Evolutionary conservation across 2,113 vertebrate genomes (phyloP), one percentile per base, ranked within the genome.

Genomic region (Hydrolagus affinis): DNA sequence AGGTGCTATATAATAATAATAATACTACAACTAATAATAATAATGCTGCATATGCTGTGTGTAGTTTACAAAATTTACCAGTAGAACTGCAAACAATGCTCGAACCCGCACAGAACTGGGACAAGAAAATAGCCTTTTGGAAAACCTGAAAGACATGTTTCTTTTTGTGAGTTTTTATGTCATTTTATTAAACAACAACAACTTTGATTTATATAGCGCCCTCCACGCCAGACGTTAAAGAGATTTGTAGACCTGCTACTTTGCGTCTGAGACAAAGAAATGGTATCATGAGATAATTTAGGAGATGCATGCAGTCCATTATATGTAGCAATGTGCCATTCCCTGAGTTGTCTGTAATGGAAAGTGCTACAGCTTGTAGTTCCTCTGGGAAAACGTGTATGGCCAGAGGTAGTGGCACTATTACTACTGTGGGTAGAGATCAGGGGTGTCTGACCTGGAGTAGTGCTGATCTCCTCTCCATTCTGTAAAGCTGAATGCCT

Each of bases 141-240:
- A 94, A 98, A 99, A 99, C 95, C 97, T 98, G 97, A 99, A 98
- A 95, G 97, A 99, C 97, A 99, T 98, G 96, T 99, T 99, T 99
- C 98, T 98, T 91, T 96, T 94, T 0, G 96, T 99, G 32, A 99
- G 96, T 86, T 98, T 98, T 62, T 96, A 98, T 88, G 97, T 99
- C 85, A 99, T 93, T 88, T 98, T 98, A 88, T 94, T 96, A n/a
- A n/a, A n/a, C n/a, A n/a, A n/a, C n/a, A n/a, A n/a, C n/a, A n/a
- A n/a, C n/a, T n/a, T n/a, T n/a, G n/a, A n/a, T n/a, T n/a, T n/a
- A n/a, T n/a, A n/a, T n/a, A n/a, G n/a, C n/a, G n/a, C n/a, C n/a
- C n/a, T n/a, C n/a, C n/a, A n/a, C n/a, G n/a, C n/a, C n/a, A n/a
- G n/a, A n/a, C n/a, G n/a, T n/a, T n/a, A 89, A 99, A 98, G 0